These are phyloP conservation scores for Gallinago media DNA, from an alignment of 2,113 vertebrate species.

Conservation along the genomic window DNA sequence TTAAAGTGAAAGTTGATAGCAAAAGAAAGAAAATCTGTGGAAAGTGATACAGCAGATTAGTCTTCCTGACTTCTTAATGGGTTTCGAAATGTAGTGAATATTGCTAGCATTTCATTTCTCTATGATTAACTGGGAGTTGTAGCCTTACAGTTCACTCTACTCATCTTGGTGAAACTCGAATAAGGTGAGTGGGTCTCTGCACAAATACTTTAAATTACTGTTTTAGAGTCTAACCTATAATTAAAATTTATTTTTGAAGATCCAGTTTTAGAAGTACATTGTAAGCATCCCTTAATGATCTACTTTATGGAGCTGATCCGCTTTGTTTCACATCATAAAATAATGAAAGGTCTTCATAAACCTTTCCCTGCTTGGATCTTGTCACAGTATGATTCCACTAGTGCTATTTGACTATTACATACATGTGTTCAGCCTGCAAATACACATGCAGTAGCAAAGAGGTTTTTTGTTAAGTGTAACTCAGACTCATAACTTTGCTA, in stretches of 20 bases:
- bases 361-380: not conserved
- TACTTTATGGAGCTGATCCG: not conserved
- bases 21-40: not conserved
- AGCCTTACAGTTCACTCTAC: not conserved
- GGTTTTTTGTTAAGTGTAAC: not conserved
- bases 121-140: rapidly evolving
- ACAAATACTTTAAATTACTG: not conserved
- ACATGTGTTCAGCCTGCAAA: not conserved
- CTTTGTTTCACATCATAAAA: not conserved
- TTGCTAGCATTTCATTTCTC: not conserved
- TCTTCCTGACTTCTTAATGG: not conserved
- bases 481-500: not conserved
- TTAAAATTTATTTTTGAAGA: not conserved
- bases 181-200: not conserved
- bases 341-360: not conserved
- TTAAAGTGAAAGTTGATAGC: not conserved
- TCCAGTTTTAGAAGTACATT: not conserved
- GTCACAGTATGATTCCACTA: not conserved
- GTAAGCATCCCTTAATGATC: not conserved
- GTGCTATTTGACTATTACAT: not conserved
- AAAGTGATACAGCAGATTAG: not conserved
- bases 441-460: not conserved
- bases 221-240: not conserved
- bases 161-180: not conserved
- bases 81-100: not conserved